Evolutionary conservation across 2,113 vertebrate species (phyloP).

Genomic region (Stigmatopora nigra): DNA sequence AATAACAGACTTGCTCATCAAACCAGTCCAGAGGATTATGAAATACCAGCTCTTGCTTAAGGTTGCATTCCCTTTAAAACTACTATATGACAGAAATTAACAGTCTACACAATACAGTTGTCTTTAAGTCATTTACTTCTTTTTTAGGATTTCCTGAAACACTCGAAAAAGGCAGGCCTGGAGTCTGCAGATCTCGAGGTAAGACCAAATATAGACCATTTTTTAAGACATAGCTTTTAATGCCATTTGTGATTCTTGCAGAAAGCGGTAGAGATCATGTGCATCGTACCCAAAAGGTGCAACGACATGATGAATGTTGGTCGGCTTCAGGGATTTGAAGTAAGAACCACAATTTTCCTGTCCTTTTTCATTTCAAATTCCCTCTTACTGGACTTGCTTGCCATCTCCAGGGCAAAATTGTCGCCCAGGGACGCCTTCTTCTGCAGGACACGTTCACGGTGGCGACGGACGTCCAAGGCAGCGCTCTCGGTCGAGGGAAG

Average conservation of each 20-base stretch:
- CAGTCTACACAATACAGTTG: not conserved
- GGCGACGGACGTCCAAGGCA: constrained; percentile 76
- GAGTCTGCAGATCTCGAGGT: constrained; percentile 91
- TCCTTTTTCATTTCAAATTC: not conserved
- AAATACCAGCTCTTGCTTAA: constrained; percentile 97
- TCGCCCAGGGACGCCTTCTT: constrained; percentile 93
- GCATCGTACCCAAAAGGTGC: constrained; percentile 92
- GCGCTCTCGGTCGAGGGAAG: constrained; percentile 81
- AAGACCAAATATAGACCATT: constrained; percentile 18
- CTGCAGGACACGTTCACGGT: constrained; percentile 96
- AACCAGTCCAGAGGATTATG: constrained; percentile 95
- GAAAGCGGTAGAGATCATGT: constrained; percentile 98
- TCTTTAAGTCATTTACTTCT: not conserved
- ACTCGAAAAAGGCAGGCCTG: constrained; percentile 88
- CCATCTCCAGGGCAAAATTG: constrained; percentile 84
- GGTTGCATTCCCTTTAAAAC: constrained; percentile 63
- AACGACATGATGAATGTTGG: constrained; percentile 99
- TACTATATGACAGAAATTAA: not conserved
- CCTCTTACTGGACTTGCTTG: not conserved
- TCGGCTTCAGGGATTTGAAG: constrained; percentile 95
- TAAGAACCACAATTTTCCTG: constrained; percentile 62
- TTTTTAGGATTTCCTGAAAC: constrained; percentile 89
- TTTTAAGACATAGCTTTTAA: not conserved
- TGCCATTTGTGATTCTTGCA: constrained; percentile 48
- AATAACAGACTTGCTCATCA: constrained; percentile 91